These are phyloP conservation scores for Prochilodus magdalenae DNA, from an alignment of 2,113 vertebrate genomes.

Conservation along the genomic window DNA sequence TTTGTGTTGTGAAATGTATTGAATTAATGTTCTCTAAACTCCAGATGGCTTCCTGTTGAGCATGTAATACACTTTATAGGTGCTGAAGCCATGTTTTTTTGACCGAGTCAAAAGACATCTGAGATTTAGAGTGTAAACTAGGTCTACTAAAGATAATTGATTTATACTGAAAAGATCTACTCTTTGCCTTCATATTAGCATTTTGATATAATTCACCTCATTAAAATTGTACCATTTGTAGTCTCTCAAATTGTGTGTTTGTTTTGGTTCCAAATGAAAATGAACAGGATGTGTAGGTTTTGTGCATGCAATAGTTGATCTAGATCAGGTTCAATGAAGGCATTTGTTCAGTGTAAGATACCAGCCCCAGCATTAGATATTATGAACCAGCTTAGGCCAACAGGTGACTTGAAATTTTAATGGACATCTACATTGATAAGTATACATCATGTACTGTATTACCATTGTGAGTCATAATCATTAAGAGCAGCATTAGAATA, in stretches of 20 bases:
- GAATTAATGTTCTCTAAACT: not conserved
- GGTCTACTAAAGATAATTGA: not conserved
- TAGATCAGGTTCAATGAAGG: no score
- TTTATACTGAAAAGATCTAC: not conserved
- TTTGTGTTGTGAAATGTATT: not conserved
- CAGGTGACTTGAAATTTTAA: no score
- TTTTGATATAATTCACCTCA: not conserved
- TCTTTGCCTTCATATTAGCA: not conserved
- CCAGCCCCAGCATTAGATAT: no score
- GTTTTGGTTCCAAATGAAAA: not conserved
- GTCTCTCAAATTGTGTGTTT: not conserved
- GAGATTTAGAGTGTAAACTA: not conserved
- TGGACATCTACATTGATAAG: no score
- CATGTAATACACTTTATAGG: not conserved
- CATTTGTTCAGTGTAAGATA: no score
- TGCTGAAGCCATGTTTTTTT: not conserved
- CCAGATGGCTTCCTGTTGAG: not conserved
- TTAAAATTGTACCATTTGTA: not conserved
- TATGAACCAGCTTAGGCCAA: no score
- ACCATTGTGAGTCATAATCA: not conserved
- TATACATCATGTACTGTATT: no score
- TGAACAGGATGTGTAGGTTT: not conserved
- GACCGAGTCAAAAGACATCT: not conserved
- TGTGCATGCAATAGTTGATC: not conserved
- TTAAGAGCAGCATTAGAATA: not conserved